A percentile compares a stretch with the other conserved stretches of the same genome.
These are phyloP conservation scores for Morelia viridis DNA, from an alignment of 2,797 vertebrate genomes.

Conservation along the genomic window DNA sequence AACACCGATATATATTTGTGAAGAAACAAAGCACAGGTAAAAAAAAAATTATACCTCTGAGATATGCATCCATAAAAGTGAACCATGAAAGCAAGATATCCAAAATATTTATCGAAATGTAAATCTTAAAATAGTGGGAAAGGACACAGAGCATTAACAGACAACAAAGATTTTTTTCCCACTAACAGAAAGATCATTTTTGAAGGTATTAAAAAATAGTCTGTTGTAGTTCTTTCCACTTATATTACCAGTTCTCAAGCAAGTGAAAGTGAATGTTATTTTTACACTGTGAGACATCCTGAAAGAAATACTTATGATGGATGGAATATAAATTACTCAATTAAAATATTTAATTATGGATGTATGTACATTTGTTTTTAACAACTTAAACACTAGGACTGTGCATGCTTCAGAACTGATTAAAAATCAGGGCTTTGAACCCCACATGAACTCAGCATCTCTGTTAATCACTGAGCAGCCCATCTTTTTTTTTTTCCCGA, in stretches of 20 bases:
- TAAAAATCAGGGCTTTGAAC: too few species aligned
- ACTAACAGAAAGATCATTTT: not conserved
- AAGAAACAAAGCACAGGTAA: slow-evolving; percentile 47
- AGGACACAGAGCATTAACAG: not conserved
- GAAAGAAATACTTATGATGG: not conserved
- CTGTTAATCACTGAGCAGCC: too few species aligned
- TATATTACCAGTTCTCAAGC: not conserved
- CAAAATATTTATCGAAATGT: slow-evolving; percentile 1
- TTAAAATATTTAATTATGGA: too few species aligned
- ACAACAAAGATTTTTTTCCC: not conserved
- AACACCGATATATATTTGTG: slow-evolving; percentile 13
- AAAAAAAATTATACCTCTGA: slow-evolving; percentile 36
- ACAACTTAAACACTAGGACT: too few species aligned
- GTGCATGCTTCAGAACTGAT: too few species aligned
- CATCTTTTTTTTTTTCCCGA: too few species aligned
- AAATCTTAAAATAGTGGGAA: not conserved
- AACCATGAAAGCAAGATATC: slow-evolving; percentile 6
- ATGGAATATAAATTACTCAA: not conserved
- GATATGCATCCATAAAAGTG: slow-evolving; percentile 28
- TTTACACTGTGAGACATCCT: not conserved
- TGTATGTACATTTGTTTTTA: too few species aligned
- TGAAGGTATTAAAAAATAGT: not conserved
- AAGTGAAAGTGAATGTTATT: not conserved
- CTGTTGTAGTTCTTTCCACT: not conserved
- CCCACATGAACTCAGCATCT: too few species aligned